These are phyloP conservation scores for Sander vitreus DNA, from an alignment of 2,113 vertebrate species.

Conservation along the genomic window DNA sequence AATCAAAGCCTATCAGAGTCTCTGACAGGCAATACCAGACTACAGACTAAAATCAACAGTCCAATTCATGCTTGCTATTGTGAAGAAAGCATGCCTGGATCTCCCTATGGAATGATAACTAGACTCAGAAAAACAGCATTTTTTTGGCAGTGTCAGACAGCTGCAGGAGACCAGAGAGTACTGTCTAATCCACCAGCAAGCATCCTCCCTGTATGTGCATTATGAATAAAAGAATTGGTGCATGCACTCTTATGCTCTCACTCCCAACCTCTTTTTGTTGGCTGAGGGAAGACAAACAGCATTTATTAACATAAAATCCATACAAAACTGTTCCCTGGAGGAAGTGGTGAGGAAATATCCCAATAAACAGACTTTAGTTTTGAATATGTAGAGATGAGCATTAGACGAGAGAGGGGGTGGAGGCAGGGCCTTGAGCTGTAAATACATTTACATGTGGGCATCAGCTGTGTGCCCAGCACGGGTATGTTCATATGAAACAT, in stretches of 20 bases:
- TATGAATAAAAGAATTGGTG: constrained; percentile 65
- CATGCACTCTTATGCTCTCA: constrained; percentile 16
- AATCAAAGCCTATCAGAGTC: constrained; percentile 42
- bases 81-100: constrained; percentile 7
- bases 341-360: constrained; percentile 20
- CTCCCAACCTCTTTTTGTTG: constrained; percentile 25
- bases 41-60: constrained; percentile 13
- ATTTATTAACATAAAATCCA: constrained; percentile 44
- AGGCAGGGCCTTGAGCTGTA: not conserved
- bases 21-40: constrained; percentile 32
- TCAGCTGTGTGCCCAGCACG: not conserved
- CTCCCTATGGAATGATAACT: constrained; percentile 29
- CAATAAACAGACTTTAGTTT: constrained; percentile 37
- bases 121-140: constrained; percentile 29
- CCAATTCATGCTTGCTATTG: constrained; percentile 18
- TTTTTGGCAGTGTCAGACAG: constrained; percentile 39
- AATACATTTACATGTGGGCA: not conserved
- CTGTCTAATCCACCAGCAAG: constrained; percentile 39
- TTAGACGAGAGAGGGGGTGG: not conserved
- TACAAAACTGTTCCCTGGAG: constrained; percentile 3
- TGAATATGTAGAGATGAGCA: not conserved
- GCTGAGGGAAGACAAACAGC: constrained; percentile 32
- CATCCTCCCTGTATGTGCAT: constrained; percentile 22
- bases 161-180: constrained; percentile 34
- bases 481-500: not conserved